These are phyloP conservation scores for Cercopithecus diana DNA, from an alignment of 2,797 vertebrate genomes.

Conservation along the genomic window DNA sequence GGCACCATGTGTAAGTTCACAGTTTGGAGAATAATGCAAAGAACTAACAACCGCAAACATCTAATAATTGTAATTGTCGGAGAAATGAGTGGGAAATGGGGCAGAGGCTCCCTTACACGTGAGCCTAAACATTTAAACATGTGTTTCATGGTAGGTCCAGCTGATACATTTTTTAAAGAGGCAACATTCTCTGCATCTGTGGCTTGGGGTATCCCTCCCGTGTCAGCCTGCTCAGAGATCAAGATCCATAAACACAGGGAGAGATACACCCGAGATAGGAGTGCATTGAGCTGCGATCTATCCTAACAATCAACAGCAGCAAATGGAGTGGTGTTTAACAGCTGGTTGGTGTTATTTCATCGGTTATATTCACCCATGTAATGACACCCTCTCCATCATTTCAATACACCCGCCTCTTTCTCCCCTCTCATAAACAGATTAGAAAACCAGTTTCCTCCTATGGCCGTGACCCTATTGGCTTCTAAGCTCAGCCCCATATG, in stretches of 20 bases:
- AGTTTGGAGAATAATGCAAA: background rate
- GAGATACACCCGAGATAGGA: background rate
- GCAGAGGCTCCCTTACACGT: background rate
- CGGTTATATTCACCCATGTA: slow-evolving; percentile 74
- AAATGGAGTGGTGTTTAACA: slow-evolving; percentile 66
- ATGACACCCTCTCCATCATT: slow-evolving; percentile 80
- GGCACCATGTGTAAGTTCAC: background rate
- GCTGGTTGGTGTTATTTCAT: slow-evolving; percentile 72
- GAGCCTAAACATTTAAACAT: background rate
- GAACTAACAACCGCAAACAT: background rate
- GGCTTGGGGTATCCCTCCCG: background rate
- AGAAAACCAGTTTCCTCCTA: slow-evolving; percentile 81
- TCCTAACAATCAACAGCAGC: slow-evolving; percentile 4
- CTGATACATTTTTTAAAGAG: background rate
- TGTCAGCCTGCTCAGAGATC: background rate
- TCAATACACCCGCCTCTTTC: slow-evolving; percentile 81
- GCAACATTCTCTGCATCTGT: background rate
- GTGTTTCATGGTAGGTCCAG: background rate
- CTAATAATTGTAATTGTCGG: background rate
- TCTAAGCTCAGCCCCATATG: slow-evolving; percentile 81
- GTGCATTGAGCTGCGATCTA: slow-evolving; percentile 43
- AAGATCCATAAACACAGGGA: background rate
- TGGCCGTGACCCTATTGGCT: slow-evolving; percentile 84
- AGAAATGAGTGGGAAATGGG: background rate
- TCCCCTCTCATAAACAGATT: slow-evolving; percentile 84